These are phyloP conservation scores for Triops longicaudatus DNA, from an alignment of 1,140 invertebrate genomes.

Conservation along the genomic window DNA sequence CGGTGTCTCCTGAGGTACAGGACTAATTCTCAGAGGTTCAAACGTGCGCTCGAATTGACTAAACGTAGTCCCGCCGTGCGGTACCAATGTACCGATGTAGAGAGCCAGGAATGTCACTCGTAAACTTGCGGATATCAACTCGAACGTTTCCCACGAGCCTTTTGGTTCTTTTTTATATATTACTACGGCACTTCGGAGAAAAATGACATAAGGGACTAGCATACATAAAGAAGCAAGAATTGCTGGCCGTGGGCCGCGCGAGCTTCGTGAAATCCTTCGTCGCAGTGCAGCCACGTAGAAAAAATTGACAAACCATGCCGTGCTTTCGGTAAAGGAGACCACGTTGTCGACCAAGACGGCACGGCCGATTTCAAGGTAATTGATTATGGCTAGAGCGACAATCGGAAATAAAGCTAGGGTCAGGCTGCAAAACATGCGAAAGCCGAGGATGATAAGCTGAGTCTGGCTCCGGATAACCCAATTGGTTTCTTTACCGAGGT, in stretches of 20 bases:
- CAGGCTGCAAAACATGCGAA: conserved; percentile 16
- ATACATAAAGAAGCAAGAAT: not conserved
- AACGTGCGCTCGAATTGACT: conserved; percentile 15
- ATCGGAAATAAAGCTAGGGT: conserved; percentile 21
- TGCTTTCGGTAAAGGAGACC: conserved; percentile 7
- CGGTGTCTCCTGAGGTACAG: not conserved
- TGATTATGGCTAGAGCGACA: conserved; percentile 14
- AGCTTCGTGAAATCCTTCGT: conserved; percentile 24
- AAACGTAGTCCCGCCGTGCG: conserved; percentile 23
- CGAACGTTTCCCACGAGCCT: conserved; percentile 2
- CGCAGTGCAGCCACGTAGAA: conserved; percentile 25
- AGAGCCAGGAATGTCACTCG: conserved; percentile 1
- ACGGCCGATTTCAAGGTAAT: not conserved
- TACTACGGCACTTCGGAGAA: not conserved
- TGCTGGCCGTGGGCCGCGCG: not conserved
- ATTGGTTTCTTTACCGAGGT: conserved; percentile 25
- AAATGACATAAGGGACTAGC: not conserved
- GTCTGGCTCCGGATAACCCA: conserved; percentile 18
- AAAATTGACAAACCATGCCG: conserved; percentile 22
- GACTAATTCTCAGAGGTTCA: conserved; percentile 16
- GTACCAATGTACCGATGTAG: conserved; percentile 29
- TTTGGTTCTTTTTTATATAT: not conserved
- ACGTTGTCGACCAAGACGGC: conserved; percentile 18
- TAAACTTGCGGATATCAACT: not conserved
- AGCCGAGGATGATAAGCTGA: conserved; percentile 14